phyloP scores from a whole-genome alignment of 2,888 invertebrate species.

The Napeogenes sylphis region DNA sequence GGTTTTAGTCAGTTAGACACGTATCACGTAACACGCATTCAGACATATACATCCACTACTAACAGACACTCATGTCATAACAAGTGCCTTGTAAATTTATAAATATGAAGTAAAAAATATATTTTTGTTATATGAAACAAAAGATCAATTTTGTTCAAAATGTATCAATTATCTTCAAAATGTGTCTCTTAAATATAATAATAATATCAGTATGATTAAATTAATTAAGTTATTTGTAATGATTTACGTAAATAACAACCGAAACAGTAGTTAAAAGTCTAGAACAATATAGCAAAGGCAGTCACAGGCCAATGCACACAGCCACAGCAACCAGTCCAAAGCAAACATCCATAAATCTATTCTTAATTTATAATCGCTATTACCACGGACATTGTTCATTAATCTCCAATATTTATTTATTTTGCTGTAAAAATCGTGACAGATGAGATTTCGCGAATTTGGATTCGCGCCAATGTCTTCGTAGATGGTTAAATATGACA shows the following conservation, averaged over 20 bases:
- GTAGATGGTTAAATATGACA: conserved; percentile 26
- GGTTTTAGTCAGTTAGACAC: conserved; percentile 13
- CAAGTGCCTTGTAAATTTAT: conserved; percentile 16
- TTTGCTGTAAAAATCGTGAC: conserved; percentile 28
- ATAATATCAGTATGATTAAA: no score
- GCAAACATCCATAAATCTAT: conserved; percentile 55
- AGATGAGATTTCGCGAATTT: conserved; percentile 24
- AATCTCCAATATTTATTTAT: conserved; percentile 37
- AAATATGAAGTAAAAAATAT: conserved; percentile 2
- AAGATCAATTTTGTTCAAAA: no score
- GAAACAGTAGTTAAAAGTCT: background rate
- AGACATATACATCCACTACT: conserved; percentile 11
- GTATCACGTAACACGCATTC: conserved; percentile 11
- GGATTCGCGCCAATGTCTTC: conserved; percentile 19
- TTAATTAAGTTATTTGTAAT: no score
- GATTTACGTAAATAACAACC: no score
- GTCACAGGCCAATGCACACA: conserved; percentile 19
- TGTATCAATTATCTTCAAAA: no score
- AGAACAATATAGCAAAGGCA: conserved; percentile 6
- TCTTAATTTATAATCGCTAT: conserved; percentile 51
- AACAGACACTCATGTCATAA: conserved; percentile 23
- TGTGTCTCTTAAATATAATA: no score
- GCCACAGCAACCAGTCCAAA: conserved; percentile 38
- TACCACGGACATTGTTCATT: conserved; percentile 34
- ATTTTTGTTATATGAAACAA: no score